phyloP scores from a whole-genome alignment of 2,888 invertebrate genomes.

The Baronia brevicornis region DNA sequence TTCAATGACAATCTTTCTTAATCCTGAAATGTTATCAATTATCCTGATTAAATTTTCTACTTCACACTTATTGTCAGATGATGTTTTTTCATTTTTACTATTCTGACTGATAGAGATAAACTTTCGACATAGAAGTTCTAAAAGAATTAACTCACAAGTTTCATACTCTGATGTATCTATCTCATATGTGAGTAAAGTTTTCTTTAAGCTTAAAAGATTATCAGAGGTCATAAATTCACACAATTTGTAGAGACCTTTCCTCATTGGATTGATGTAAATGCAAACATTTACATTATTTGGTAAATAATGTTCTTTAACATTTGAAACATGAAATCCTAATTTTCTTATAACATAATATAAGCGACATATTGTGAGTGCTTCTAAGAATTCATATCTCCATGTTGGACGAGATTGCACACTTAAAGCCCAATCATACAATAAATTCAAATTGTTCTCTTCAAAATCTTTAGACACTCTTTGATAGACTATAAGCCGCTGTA shows the following conservation, averaged over 20 bases:
- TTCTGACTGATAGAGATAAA: slow-evolving; percentile 38
- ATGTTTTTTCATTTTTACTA: slow-evolving; percentile 13
- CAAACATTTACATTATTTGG: slow-evolving; percentile 34
- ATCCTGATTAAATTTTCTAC: slow-evolving; percentile 42
- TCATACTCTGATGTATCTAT: slow-evolving; percentile 45
- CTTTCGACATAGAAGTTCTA: slow-evolving; percentile 53
- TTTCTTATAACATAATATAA: slow-evolving; percentile 48
- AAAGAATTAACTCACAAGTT: slow-evolving; percentile 48
- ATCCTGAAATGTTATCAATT: slow-evolving; percentile 39
- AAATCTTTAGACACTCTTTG: slow-evolving; percentile 45
- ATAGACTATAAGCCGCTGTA: slow-evolving; percentile 49
- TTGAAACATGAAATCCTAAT: slow-evolving; percentile 44
- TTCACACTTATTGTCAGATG: slow-evolving; percentile 26
- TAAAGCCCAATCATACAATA: slow-evolving; percentile 55
- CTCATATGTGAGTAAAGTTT: slow-evolving; percentile 40
- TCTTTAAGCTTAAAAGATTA: slow-evolving; percentile 44
- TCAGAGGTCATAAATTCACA: slow-evolving; percentile 50
- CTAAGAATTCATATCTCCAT: slow-evolving; percentile 61
- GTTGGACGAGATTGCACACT: slow-evolving; percentile 38
- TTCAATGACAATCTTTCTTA: slow-evolving; percentile 35
- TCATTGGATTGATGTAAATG: slow-evolving; percentile 47
- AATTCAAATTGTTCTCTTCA: slow-evolving; percentile 36
- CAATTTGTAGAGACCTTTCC: slow-evolving; percentile 50
- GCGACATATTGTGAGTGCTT: slow-evolving; percentile 55
- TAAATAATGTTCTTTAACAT: slow-evolving; percentile 40